Evolutionary conservation across 2,797 vertebrate species (phyloP), one percentile per base, ranked within the genome.

Genomic region (Mallotus villosus): DNA sequence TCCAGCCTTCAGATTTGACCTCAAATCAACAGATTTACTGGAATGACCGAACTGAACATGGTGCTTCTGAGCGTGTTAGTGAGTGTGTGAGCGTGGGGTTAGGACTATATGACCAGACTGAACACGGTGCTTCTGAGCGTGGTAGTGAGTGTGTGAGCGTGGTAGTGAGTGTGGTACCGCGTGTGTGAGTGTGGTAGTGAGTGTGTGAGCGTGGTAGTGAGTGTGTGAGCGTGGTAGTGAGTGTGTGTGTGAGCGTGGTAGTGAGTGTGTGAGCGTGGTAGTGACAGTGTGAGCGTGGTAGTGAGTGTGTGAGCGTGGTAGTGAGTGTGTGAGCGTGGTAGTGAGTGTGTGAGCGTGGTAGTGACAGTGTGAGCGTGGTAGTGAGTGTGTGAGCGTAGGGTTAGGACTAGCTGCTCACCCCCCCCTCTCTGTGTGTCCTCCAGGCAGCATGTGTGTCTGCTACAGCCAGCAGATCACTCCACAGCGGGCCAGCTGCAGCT

Each of bases 401-500:
- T 58, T 58, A 29, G 4, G 27, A 27, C 4, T 37, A 19, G 12
- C 24, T 58, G 9, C 3, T 62, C n/a, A 59, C 68, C 19, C 8
- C 24, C n/a, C 14, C 17, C 21, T 32, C 60, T 46, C 51, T 41
- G 73, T 9, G 75, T 65, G 5, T 77, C 70, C 75, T 88, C 73
- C 79, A 99, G 97, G 97, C 82, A 94, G 94, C 76, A 90, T 98
- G 84, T 98, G 95, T 82, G 83, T 97, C 25, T 98, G 96, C 91
- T 95, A 91, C 80, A 95, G 92, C 80, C 92, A 90, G 76, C 86
- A 24, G 77, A 77, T 70, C 51, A 86, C 79, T 79, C 78, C 78
- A 72, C 86, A 91, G 59, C 93, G 95, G 71, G 72, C 95, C 68
- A 88, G 80, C 0, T 99, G 99, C 88, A 93, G 80, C 0, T 99